A percentile compares a stretch with the other conserved stretches of the same genome.
Evolutionary conservation across 2,888 invertebrate genomes (phyloP).

Genomic region (Apodemia duryi): DNA sequence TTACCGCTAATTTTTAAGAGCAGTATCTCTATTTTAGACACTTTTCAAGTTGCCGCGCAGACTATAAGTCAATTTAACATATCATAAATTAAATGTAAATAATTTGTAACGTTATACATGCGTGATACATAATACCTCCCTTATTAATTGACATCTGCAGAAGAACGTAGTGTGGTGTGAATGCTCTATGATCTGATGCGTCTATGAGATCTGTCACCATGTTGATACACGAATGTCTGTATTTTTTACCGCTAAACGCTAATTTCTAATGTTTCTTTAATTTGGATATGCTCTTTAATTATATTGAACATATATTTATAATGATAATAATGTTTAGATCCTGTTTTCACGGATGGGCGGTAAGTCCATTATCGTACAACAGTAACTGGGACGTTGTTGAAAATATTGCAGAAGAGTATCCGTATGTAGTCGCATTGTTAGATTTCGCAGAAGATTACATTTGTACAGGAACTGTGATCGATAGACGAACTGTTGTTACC

Average conservation of each 20-base stretch:
- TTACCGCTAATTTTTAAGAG: too few species aligned
- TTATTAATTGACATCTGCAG: too few species aligned
- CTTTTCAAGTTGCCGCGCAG: too few species aligned
- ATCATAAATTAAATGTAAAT: too few species aligned
- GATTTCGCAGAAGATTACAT: constrained; percentile 40
- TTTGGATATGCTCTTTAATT: constrained; percentile 1
- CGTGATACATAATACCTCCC: too few species aligned
- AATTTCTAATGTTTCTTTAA: constrained; percentile 4
- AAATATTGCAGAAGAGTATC: constrained; percentile 49
- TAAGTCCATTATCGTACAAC: constrained; percentile 17
- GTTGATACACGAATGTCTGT: too few species aligned
- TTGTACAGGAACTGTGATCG: constrained; percentile 53
- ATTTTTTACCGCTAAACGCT: not conserved
- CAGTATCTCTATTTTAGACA: too few species aligned
- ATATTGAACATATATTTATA: not conserved
- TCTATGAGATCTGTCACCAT: too few species aligned
- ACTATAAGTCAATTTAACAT: too few species aligned
- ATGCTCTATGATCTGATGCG: too few species aligned
- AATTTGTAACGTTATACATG: too few species aligned
- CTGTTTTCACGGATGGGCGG: not conserved
- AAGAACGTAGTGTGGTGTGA: too few species aligned
- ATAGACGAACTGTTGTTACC: constrained; percentile 47
- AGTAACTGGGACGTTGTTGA: constrained; percentile 40
- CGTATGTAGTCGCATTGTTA: constrained; percentile 52
- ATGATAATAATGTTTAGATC: not conserved